phyloP scores from a whole-genome alignment of 2,113 vertebrate species.

The Mus musculus region GRCm39 chr11:49345001-49345500 shows the following conservation, averaged over 20 bases:
- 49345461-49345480: not conserved
- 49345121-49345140: not conserved
- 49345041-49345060: not conserved
- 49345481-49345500: not conserved
- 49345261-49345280: not conserved
- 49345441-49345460: not conserved
- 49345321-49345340: accelerated
- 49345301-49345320: not conserved
- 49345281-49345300: too few relatives aligned
- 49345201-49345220: not conserved
- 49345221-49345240: not conserved
- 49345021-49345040: not conserved
- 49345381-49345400: not conserved
- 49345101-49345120: not conserved
- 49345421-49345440: not conserved
- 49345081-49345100: not conserved
- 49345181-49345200: not conserved
- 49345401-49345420: not conserved
- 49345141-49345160: not conserved
- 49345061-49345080: not conserved
- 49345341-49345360: not conserved
- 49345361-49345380: not conserved
- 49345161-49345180: not conserved
- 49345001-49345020: not conserved
- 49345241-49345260: not conserved